Evolutionary conservation across 1,140 invertebrate species (phyloP).

Genomic region (Dysdera silvatica): DNA sequence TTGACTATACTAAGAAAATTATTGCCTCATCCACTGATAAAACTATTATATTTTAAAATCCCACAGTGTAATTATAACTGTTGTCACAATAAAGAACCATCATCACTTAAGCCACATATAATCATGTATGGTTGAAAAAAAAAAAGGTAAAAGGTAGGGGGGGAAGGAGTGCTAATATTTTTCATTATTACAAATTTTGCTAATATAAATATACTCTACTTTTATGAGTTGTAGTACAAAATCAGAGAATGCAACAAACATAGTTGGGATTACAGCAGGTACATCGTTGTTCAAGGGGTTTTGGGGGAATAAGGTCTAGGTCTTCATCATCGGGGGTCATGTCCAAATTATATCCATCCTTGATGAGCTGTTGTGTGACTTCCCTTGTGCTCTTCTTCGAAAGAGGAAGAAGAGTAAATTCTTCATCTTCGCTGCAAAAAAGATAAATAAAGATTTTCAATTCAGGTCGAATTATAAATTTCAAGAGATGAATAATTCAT

Average conservation of each 20-base stretch:
- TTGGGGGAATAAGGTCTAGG: slow-evolving; percentile 48
- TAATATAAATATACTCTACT: no score
- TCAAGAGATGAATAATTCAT: background rate
- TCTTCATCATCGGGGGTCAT: slow-evolving; percentile 57
- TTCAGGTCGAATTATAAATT: background rate
- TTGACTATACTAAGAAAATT: no score
- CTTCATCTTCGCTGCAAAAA: slow-evolving; percentile 19
- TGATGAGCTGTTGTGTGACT: slow-evolving; percentile 25
- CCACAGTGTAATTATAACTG: no score
- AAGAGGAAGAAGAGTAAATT: slow-evolving; percentile 24
- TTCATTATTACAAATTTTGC: no score
- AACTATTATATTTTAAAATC: no score
- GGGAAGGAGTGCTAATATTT: no score
- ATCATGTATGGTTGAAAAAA: no score
- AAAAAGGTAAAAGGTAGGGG: no score
- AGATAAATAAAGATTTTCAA: background rate
- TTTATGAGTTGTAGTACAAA: no score
- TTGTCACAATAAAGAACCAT: no score
- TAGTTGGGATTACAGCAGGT: slow-evolving; percentile 38
- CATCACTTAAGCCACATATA: no score
- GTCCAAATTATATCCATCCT: slow-evolving; percentile 45
- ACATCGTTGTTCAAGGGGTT: slow-evolving; percentile 45
- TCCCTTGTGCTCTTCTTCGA: slow-evolving; percentile 24
- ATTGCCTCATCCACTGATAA: no score
- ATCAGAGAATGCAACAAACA: slow-evolving; percentile 26